phyloP scores from a whole-genome alignment of 2,888 invertebrate species.

The Saturnia japonica region DNA sequence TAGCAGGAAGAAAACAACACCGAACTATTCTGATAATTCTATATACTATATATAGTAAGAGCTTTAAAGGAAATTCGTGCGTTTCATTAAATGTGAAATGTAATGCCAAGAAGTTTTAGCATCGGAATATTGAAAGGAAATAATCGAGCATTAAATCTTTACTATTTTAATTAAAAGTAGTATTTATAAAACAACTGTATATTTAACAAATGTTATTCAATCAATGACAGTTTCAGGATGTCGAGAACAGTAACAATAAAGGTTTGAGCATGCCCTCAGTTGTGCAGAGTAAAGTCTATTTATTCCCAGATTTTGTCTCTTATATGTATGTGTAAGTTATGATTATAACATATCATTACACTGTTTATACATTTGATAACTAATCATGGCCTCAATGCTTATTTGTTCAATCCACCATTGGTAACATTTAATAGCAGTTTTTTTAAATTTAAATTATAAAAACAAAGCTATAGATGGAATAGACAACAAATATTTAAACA shows the following conservation, averaged over 20 bases:
- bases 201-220: slow-evolving; percentile 64
- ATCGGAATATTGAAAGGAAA: slow-evolving; percentile 48
- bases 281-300: slow-evolving; percentile 59
- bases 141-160: slow-evolving; percentile 62
- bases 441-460: too few species aligned
- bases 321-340: not conserved
- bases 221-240: slow-evolving; percentile 56
- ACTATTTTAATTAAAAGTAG: slow-evolving; percentile 72
- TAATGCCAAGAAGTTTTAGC: slow-evolving; percentile 33
- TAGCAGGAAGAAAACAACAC: slow-evolving; percentile 49
- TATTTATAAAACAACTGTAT: slow-evolving; percentile 72
- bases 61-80: slow-evolving; percentile 19
- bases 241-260: slow-evolving; percentile 57
- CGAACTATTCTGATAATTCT: slow-evolving; percentile 23
- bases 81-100: slow-evolving; percentile 12
- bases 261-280: slow-evolving; percentile 73
- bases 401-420: too few species aligned
- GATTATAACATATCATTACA: not conserved
- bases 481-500: too few species aligned
- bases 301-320: slow-evolving; percentile 9
- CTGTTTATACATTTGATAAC: not conserved
- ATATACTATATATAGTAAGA: slow-evolving; percentile 23
- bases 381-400: too few species aligned
- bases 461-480: too few species aligned
- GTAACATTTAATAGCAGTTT: too few species aligned